Evolutionary conservation across 2,113 vertebrate genomes (phyloP).

Genomic region (Phycodurus eques): DNA sequence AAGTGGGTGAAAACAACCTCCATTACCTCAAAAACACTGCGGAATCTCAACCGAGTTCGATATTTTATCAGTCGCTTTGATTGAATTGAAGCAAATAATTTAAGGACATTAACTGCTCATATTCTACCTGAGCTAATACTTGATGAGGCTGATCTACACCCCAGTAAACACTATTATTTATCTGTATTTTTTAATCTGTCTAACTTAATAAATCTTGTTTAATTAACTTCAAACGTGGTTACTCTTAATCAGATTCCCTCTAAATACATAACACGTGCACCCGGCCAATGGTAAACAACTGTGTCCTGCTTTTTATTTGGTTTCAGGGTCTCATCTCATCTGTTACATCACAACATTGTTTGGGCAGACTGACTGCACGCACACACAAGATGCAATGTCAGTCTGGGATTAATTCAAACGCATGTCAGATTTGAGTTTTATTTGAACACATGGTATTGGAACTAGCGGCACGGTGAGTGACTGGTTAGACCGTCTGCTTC

Average conservation of each 20-base stretch:
- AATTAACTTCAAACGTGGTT: background rate
- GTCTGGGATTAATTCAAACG: conserved; percentile 33
- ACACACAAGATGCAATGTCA: background rate
- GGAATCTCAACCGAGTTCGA: conserved; percentile 4
- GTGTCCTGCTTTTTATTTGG: conserved; percentile 2
- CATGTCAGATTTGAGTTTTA: conserved; percentile 31
- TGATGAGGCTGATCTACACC: background rate
- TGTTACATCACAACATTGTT: conserved; percentile 34
- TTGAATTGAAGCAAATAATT: conserved; percentile 11
- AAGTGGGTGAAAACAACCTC: conserved; percentile 14
- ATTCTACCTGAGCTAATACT: background rate
- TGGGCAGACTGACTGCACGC: background rate
- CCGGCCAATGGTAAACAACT: background rate
- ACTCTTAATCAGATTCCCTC: background rate
- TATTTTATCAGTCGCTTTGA: conserved; percentile 36
- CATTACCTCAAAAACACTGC: conserved; percentile 48
- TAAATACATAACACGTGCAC: background rate
- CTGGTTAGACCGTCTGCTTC: too few relatives aligned
- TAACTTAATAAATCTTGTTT: conserved; percentile 54
- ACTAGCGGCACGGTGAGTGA: background rate
- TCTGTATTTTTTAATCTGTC: conserved; percentile 42
- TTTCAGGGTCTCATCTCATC: background rate
- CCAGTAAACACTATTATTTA: conserved; percentile 41
- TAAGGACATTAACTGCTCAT: background rate
- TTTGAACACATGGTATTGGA: conserved; percentile 10